Percentiles rank a stretch among this genome's conserved stretches.
phyloP scores from a whole-genome alignment of 2,113 vertebrate species.

The Lontra canadensis region DNA sequence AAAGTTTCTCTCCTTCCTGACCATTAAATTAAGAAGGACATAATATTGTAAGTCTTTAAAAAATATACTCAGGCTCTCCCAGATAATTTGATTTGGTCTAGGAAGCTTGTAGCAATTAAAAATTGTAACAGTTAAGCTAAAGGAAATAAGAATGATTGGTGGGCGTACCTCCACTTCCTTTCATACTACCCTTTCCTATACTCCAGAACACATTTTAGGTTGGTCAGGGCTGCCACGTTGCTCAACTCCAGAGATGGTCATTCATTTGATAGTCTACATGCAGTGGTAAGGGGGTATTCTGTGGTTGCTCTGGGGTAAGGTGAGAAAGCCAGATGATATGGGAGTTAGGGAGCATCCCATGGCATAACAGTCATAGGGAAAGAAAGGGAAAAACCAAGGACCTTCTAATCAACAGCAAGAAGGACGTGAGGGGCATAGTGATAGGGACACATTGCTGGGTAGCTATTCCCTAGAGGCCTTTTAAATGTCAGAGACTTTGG shows the following conservation, averaged over 20 bases:
- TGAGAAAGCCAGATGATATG: neutral
- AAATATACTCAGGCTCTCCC: neutral
- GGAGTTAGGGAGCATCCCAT: neutral
- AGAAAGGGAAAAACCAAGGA: neutral
- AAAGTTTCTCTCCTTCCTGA: neutral
- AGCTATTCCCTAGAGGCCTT: neutral
- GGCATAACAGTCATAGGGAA: neutral
- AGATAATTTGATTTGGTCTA: neutral
- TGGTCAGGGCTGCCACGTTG: neutral
- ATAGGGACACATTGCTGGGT: neutral
- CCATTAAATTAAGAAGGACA: neutral
- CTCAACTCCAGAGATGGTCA: neutral
- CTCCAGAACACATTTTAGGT: neutral
- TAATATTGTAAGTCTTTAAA: neutral
- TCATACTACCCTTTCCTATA: neutral
- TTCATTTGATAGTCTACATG: neutral
- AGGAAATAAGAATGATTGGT: neutral
- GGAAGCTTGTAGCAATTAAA: neutral
- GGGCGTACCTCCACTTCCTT: neutral
- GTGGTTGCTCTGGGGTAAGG: neutral
- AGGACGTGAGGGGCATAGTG: neutral
- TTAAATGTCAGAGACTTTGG: constrained; percentile 3
- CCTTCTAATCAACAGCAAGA: neutral
- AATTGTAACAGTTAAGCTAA: neutral
- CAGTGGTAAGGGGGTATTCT: neutral